Conservation (phyloP, 1,140 invertebrate species). For the Drosophila athabasca region DNA sequence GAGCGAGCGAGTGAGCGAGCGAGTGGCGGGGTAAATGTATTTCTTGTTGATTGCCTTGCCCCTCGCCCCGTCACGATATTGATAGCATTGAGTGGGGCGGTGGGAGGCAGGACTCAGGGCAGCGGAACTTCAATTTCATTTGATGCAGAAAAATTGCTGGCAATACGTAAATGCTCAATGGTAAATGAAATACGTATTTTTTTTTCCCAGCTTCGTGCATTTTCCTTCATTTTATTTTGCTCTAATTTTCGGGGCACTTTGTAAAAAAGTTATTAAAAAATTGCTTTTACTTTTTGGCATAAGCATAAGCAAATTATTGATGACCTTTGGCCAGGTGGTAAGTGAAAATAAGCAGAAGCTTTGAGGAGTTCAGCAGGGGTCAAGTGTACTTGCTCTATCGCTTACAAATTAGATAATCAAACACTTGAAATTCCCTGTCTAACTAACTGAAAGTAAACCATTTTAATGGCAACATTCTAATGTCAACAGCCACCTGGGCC, state of each 20-base stretch:
- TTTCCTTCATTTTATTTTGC: conserved; percentile 33
- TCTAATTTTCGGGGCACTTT: conserved; percentile 12
- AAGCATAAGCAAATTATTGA: conserved; percentile 17
- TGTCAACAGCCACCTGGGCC: conserved; percentile 39
- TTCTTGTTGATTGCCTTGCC: conserved; percentile 76
- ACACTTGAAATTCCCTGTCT: not conserved
- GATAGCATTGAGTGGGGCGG: conserved; percentile 47
- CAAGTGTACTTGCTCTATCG: not conserved
- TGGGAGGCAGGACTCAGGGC: conserved; percentile 17
- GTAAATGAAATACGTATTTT: conserved; percentile 69
- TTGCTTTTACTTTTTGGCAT: not conserved
- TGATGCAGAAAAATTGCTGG: conserved; percentile 80
- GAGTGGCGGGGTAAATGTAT: conserved; percentile 63
- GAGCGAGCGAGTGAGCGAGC: not conserved
- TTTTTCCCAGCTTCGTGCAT: too few relatives aligned
- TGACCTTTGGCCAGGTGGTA: not conserved
- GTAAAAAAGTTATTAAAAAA: conserved; percentile 35
- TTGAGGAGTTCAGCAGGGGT: too few relatives aligned
- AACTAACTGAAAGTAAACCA: conserved; percentile 52
- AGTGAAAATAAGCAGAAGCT: too few relatives aligned
- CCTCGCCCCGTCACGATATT: conserved; percentile 56
- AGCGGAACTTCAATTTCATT: conserved; percentile 76
- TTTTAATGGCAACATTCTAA: conserved; percentile 60
- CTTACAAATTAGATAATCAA: conserved; percentile 16
- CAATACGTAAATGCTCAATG: conserved; percentile 78